These are phyloP conservation scores for Odontamblyopus rebecca DNA, from an alignment of 2,797 vertebrate species.

Conservation along the genomic window DNA sequence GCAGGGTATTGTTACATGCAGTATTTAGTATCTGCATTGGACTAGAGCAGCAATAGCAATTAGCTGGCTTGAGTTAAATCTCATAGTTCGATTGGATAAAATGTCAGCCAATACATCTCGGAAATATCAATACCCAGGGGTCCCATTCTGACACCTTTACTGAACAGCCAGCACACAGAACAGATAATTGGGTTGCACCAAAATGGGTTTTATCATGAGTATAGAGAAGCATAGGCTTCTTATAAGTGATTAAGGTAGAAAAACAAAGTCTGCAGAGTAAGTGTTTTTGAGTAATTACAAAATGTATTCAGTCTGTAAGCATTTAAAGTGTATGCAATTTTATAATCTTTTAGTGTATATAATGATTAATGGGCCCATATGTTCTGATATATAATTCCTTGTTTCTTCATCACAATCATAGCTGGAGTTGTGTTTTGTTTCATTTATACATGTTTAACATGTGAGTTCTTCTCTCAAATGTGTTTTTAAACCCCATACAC, in stretches of 20 bases:
- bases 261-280: neutral
- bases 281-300: neutral
- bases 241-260: neutral
- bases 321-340: too few relatives aligned
- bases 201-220: slow-evolving; percentile 1
- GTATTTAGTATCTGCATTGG: neutral
- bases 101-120: slow-evolving; percentile 28
- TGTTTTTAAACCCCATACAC: too few relatives aligned
- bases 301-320: neutral
- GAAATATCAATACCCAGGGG: slow-evolving; percentile 15
- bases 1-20: neutral
- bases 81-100: slow-evolving; percentile 25
- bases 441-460: too few relatives aligned
- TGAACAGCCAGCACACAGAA: neutral
- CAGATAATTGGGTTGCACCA: slow-evolving; percentile 8
- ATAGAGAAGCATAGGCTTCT: neutral
- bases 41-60: slow-evolving; percentile 22
- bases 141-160: slow-evolving; percentile 14
- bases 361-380: too few relatives aligned
- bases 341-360: too few relatives aligned
- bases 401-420: too few relatives aligned
- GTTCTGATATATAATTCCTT: too few relatives aligned
- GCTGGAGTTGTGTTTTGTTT: too few relatives aligned
- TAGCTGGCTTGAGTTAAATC: slow-evolving; percentile 19
- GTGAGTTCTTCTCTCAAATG: too few relatives aligned